Evolutionary conservation across 2,888 invertebrate genomes (phyloP).

Genomic region (Glyphotaelius pellucidus): DNA sequence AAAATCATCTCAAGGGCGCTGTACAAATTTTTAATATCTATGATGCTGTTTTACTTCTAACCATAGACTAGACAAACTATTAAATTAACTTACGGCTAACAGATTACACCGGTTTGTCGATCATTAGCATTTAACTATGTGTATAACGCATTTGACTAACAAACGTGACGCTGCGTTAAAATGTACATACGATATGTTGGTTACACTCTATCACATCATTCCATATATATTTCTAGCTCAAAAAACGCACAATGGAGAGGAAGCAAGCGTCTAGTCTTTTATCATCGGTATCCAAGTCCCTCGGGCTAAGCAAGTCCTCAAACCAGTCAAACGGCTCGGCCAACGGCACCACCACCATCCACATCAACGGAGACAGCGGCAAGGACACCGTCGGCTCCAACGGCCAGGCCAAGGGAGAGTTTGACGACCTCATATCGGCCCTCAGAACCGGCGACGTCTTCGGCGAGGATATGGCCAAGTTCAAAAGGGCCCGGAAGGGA

Average conservation of each 20-base stretch:
- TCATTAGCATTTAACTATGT: no score
- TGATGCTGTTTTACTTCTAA: no score
- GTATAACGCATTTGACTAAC: no score
- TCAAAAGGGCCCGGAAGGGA: conserved; percentile 77
- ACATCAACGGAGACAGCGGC: conserved; percentile 68
- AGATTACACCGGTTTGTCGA: no score
- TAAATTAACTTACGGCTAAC: no score
- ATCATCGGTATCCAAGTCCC: conserved; percentile 84
- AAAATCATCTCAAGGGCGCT: no score
- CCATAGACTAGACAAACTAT: no score
- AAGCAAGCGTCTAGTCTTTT: conserved; percentile 89
- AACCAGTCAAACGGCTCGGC: conserved; percentile 79
- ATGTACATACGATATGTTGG: neutral
- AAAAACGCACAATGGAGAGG: conserved; percentile 91
- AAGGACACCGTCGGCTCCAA: conserved; percentile 72
- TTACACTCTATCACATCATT: neutral
- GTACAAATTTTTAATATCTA: no score
- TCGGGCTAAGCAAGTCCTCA: conserved; percentile 79
- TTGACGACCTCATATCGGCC: conserved; percentile 97
- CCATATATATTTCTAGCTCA: conserved; percentile 76
- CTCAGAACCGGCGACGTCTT: conserved; percentile 96
- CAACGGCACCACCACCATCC: conserved; percentile 67
- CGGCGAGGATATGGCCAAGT: conserved; percentile 96
- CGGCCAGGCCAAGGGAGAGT: conserved; percentile 88
- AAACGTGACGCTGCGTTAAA: no score